Evolutionary conservation across 1,140 invertebrate species (phyloP).

Genomic region (Brachionus rubens): DNA sequence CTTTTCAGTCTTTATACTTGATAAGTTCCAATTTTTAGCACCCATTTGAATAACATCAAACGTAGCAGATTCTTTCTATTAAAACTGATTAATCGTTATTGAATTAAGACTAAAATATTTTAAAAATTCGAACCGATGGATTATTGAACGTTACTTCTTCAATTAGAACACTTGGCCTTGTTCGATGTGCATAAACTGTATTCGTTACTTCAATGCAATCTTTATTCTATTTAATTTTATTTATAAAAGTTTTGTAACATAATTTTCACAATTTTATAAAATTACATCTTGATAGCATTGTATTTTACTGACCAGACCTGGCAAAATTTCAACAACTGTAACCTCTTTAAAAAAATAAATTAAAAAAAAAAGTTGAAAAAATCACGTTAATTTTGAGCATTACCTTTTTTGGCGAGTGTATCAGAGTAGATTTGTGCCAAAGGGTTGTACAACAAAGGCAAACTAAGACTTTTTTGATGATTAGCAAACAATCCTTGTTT

Average conservation of each 20-base stretch:
- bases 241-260: not conserved
- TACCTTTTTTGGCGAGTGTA: constrained; percentile 65
- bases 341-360: constrained; percentile 50
- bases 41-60: constrained; percentile 52
- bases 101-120: not conserved
- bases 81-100: constrained; percentile 49
- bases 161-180: constrained; percentile 71
- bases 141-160: constrained; percentile 76
- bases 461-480: constrained; percentile 68
- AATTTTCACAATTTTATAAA: too few relatives aligned
- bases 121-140: constrained; percentile 61
- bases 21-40: constrained; percentile 61
- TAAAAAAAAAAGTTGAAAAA: constrained; percentile 40
- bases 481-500: constrained; percentile 65
- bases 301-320: constrained; percentile 69
- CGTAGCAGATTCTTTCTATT: constrained; percentile 50
- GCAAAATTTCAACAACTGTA: constrained; percentile 62
- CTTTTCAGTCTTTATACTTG: constrained; percentile 62
- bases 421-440: constrained; percentile 65
- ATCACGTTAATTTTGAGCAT: too few relatives aligned
- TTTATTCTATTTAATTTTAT: constrained; percentile 56
- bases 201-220: constrained; percentile 68
- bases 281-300: constrained; percentile 50
- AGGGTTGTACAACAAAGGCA: constrained; percentile 72
- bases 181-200: constrained; percentile 74